Evolutionary conservation across 2,113 vertebrate species (phyloP).

Genomic region (Daphoenositta chrysoptera): DNA sequence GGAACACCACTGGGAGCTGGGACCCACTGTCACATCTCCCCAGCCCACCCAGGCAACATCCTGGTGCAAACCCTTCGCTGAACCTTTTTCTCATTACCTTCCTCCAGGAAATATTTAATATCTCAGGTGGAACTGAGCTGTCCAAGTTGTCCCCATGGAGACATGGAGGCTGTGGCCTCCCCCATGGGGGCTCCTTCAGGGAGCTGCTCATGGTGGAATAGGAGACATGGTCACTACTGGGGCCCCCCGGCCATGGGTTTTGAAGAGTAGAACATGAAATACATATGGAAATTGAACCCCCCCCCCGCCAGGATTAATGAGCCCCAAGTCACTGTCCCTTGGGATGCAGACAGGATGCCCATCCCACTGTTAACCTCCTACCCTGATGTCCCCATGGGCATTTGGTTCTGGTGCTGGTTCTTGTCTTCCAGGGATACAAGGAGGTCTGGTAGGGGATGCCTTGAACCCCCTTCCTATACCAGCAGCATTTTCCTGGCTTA

Average conservation of each 20-base stretch:
- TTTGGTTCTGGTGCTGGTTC: not conserved
- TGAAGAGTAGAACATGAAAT: not conserved
- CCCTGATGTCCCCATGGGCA: too few relatives aligned
- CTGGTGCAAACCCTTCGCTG: not conserved
- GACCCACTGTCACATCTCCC: not conserved
- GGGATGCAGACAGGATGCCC: not conserved
- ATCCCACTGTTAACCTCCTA: not conserved
- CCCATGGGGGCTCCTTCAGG: not conserved
- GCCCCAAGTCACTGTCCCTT: not conserved
- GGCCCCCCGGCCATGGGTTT: not conserved
- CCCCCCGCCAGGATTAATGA: not conserved
- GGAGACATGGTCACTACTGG: not conserved
- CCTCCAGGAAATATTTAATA: not conserved
- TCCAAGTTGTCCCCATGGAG: not conserved
- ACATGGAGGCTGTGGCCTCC: not conserved
- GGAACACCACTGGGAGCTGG: not conserved
- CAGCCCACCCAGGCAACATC: not conserved
- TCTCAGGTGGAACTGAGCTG: too few relatives aligned
- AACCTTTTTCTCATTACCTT: not conserved
- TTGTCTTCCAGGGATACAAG: not conserved
- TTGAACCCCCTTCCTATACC: not conserved
- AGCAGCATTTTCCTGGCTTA: not conserved
- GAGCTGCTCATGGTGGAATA: not conserved
- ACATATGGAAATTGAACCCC: accelerated
- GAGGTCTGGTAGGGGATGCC: not conserved